Percentiles rank a stretch among this genome's conserved stretches.
phyloP scores from a whole-genome alignment of 2,113 vertebrate species.

The Ailurus styani region DNA sequence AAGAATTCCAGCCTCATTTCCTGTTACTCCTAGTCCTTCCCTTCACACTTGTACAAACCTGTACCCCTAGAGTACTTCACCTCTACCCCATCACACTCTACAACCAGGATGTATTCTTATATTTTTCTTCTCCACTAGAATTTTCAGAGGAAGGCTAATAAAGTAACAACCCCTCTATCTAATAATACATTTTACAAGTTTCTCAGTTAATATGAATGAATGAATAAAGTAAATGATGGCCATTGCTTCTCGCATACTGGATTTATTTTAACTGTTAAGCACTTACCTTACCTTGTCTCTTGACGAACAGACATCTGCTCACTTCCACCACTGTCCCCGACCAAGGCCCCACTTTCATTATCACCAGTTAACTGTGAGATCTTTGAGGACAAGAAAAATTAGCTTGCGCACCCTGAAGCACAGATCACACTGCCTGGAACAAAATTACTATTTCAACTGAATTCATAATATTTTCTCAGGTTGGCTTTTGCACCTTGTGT shows the following conservation, averaged over 20 bases:
- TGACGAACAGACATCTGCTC: not conserved
- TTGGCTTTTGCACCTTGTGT: not conserved
- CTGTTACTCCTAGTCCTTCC: not conserved
- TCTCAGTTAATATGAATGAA: not conserved
- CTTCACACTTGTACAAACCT: not conserved
- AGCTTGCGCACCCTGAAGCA: not conserved
- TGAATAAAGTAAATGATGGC: not conserved
- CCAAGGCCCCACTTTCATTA: not conserved
- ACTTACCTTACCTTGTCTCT: not conserved
- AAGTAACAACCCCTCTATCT: not conserved
- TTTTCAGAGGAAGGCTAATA: not conserved
- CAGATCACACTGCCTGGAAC: not conserved
- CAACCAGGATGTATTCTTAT: not conserved
- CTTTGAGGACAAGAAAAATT: not conserved
- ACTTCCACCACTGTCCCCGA: not conserved
- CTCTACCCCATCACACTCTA: not conserved
- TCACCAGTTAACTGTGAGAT: not conserved
- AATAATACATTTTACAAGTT: not conserved
- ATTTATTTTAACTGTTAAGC: not conserved
- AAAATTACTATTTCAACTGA: not conserved
- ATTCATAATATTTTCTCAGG: not conserved
- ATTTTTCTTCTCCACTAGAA: not conserved
- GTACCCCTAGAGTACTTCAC: not conserved
- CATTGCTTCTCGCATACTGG: not conserved
- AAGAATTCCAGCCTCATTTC: not conserved